A percentile compares a stretch with the other conserved stretches of the same genome.
Evolutionary conservation across 1,140 invertebrate species (phyloP).

Genomic region (Cyclargus thomasi): DNA sequence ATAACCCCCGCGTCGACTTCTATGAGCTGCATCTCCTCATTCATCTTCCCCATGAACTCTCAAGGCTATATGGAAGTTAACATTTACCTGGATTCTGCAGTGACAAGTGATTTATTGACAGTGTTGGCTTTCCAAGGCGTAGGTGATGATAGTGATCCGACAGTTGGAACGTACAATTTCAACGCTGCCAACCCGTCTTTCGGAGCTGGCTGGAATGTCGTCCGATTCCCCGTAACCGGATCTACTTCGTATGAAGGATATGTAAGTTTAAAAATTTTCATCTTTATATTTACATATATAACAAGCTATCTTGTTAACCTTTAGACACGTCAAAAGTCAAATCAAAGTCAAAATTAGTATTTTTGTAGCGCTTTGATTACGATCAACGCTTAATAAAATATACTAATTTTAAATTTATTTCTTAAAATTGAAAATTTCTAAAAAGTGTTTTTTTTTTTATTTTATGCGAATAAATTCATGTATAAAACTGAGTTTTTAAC

Average conservation of each 20-base stretch:
- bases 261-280: not conserved
- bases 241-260: not conserved
- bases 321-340: too few species aligned
- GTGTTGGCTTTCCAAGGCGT: not conserved
- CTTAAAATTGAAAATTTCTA: too few species aligned
- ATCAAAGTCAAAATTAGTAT: too few species aligned
- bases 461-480: too few species aligned
- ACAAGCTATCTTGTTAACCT: too few species aligned
- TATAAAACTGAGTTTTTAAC: too few species aligned
- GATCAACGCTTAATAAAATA: too few species aligned
- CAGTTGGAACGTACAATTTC: not conserved
- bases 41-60: not conserved
- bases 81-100: slow-evolving; percentile 5
- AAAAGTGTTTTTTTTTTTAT: too few species aligned
- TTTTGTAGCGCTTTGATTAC: too few species aligned
- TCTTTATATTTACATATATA: not conserved
- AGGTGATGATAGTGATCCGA: not conserved
- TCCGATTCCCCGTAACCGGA: not conserved
- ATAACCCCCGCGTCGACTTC: not conserved
- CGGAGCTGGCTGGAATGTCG: not conserved
- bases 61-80: slow-evolving; percentile 5
- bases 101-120: not conserved
- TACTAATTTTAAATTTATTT: too few species aligned
- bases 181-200: not conserved
- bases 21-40: slow-evolving; percentile 2